phyloP scores from a whole-genome alignment of 37 sponge, comb jelly and placozoan species.

The Eunapius fragilis region DNA sequence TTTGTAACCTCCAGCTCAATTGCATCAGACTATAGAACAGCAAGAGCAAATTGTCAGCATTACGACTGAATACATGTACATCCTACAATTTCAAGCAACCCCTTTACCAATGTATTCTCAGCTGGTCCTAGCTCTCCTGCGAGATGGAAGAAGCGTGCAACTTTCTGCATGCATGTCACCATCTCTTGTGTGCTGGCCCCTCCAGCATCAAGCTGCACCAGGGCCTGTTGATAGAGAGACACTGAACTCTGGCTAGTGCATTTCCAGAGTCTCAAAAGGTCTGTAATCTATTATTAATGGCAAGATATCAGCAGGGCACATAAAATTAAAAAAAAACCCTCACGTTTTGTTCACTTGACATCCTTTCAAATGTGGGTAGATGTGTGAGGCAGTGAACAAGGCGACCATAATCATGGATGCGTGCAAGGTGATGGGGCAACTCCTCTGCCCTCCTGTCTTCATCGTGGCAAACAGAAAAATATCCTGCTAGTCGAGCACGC shows the following conservation, averaged over 20 bases:
- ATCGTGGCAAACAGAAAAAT: constrained; percentile 19
- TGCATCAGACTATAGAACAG: constrained; percentile 20
- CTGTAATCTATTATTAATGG: constrained; percentile 16
- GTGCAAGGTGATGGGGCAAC: constrained; percentile 38
- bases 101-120: constrained; percentile 16
- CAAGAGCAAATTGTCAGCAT: too few relatives aligned
- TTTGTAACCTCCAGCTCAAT: constrained; percentile 17
- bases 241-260: constrained; percentile 15
- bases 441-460: constrained; percentile 41
- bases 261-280: constrained; percentile 37
- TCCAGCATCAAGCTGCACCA: constrained; percentile 25
- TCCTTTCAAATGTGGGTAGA: constrained; percentile 4
- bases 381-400: constrained; percentile 27
- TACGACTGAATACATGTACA: not conserved
- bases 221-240: constrained; percentile 17
- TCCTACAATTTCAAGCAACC: not conserved
- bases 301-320: not conserved
- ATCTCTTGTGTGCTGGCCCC: constrained; percentile 42
- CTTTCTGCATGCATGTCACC: constrained; percentile 21
- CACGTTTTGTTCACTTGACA: constrained; percentile 21
- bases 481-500: constrained; percentile 54
- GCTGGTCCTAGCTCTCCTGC: constrained; percentile 15
- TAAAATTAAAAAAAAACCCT: not conserved
- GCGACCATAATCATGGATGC: not conserved
- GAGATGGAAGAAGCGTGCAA: constrained; percentile 17